A percentile compares a stretch with the other conserved stretches of the same genome.
Evolutionary conservation across 2,888 invertebrate species (phyloP).

Genomic region (Eudemis profundana): DNA sequence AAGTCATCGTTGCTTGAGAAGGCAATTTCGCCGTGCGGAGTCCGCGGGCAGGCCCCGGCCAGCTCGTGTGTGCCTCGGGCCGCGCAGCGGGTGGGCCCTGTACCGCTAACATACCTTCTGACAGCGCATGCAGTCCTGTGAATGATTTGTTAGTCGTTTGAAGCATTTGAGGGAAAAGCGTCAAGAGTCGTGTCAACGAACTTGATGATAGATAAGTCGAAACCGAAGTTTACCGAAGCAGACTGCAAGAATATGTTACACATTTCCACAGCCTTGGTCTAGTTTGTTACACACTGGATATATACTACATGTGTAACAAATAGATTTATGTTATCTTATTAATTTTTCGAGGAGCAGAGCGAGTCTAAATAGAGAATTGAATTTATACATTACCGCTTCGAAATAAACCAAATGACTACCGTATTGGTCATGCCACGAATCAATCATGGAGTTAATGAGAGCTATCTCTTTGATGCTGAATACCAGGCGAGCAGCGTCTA

Average conservation of each 20-base stretch:
- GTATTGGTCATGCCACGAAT: constrained; percentile 71
- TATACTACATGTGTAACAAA: too few species aligned
- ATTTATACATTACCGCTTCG: constrained; percentile 11
- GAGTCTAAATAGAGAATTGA: background rate
- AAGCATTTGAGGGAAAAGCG: constrained; percentile 13
- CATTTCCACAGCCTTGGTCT: too few species aligned
- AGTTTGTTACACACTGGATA: too few species aligned
- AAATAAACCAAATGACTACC: constrained; percentile 63
- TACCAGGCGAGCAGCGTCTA: constrained; percentile 54
- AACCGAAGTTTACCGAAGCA: background rate
- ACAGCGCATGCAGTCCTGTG: constrained; percentile 62
- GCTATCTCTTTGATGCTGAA: constrained; percentile 60
- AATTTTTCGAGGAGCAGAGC: background rate
- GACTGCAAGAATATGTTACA: background rate
- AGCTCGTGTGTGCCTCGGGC: constrained; percentile 76
- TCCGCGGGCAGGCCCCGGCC: constrained; percentile 53
- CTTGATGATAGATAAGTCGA: constrained; percentile 21
- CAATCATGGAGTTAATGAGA: constrained; percentile 73
- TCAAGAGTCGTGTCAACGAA: constrained; percentile 1
- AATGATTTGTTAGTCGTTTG: constrained; percentile 32
- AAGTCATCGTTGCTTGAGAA: constrained; percentile 63
- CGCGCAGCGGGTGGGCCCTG: constrained; percentile 72
- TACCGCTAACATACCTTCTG: constrained; percentile 66
- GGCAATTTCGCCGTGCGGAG: constrained; percentile 51
- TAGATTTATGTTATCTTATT: too few species aligned